Evolutionary conservation across 2,888 invertebrate species (phyloP).

Genomic region (Rotaria macrura): DNA sequence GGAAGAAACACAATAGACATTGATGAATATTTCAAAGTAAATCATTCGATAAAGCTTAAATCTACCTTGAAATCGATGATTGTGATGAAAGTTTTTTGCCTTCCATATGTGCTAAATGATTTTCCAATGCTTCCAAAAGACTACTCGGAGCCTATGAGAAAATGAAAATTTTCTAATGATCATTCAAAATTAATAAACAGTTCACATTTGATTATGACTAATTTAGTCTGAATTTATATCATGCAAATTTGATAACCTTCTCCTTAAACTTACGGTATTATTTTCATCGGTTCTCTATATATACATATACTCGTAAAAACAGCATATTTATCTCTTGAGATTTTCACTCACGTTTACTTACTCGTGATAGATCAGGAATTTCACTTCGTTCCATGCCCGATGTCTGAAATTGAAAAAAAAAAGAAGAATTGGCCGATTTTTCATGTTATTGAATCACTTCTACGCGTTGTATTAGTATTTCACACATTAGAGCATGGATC

Average conservation of each 20-base stretch:
- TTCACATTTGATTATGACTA: too few species aligned
- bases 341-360: constrained; percentile 40
- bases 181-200: too few species aligned
- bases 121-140: constrained; percentile 85
- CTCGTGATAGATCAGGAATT: constrained; percentile 89
- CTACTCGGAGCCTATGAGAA: constrained; percentile 78
- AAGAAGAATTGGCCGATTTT: not conserved
- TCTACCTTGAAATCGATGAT: not conserved
- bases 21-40: not conserved
- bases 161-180: constrained; percentile 20
- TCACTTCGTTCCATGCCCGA: constrained; percentile 96
- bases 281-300: constrained; percentile 4
- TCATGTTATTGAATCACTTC: too few species aligned
- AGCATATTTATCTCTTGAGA: not conserved
- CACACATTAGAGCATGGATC: not conserved
- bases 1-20: not conserved
- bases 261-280: constrained; percentile 9
- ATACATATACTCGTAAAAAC: not conserved
- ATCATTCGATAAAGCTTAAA: too few species aligned
- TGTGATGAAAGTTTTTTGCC: constrained; percentile 24
- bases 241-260: constrained; percentile 33
- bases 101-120: constrained; percentile 60
- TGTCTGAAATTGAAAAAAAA: constrained; percentile 53
- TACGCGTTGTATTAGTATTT: not conserved
- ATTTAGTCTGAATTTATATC: constrained; percentile 33